Conservation (phyloP, 2,113 vertebrate species). For the Tichodroma muraria region DNA sequence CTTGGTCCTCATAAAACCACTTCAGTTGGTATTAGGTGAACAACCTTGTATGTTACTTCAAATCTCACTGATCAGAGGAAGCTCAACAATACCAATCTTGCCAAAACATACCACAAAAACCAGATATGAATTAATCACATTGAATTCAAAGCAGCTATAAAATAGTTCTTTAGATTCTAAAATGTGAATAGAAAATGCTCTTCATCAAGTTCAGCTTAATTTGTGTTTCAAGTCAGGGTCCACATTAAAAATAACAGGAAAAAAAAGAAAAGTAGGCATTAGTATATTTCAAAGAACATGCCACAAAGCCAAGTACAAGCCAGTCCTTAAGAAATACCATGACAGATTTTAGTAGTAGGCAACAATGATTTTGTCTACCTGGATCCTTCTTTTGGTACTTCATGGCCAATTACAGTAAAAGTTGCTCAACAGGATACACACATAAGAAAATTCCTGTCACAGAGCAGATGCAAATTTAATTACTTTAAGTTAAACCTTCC, state of each 20-base stretch:
- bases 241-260: background rate
- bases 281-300: background rate
- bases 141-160: background rate
- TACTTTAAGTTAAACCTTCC: slow-evolving; percentile 86
- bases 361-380: slow-evolving; percentile 61
- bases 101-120: background rate
- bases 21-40: slow-evolving; percentile 34
- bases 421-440: slow-evolving; percentile 69
- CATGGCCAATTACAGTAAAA: slow-evolving; percentile 67
- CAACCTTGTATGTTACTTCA: background rate
- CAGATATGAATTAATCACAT: background rate
- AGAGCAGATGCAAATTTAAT: slow-evolving; percentile 95
- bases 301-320: slow-evolving; percentile 3
- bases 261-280: background rate
- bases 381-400: slow-evolving; percentile 55
- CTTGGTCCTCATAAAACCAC: slow-evolving; percentile 60
- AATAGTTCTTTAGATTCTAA: background rate
- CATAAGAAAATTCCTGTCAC: slow-evolving; percentile 83
- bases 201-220: background rate
- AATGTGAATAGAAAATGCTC: background rate
- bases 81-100: background rate
- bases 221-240: background rate
- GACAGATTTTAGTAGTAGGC: slow-evolving; percentile 56
- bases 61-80: background rate
- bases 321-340: slow-evolving; percentile 32